Evolutionary conservation across 2,797 vertebrate genomes (phyloP).

Genomic region (Falco naumanni): DNA sequence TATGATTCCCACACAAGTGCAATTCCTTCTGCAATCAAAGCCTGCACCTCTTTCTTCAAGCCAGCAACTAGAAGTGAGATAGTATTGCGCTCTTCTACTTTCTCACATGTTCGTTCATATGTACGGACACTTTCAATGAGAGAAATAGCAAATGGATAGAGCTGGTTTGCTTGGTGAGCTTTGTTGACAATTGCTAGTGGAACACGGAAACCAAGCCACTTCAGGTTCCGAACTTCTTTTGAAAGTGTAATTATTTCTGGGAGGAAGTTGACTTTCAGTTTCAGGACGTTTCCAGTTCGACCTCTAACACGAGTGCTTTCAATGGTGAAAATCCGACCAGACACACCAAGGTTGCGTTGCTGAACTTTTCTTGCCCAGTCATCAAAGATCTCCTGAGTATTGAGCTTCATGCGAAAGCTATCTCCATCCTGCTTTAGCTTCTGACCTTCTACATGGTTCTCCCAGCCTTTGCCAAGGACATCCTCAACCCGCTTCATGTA

Average conservation of each 20-base stretch:
- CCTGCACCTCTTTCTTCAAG: conserved; percentile 97
- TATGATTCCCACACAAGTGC: conserved; percentile 98
- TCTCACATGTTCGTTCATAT: conserved; percentile 96
- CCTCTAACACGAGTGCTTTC: conserved; percentile 93
- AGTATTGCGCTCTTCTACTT: conserved; percentile 94
- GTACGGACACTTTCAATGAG: conserved; percentile 98
- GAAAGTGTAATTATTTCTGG: conserved; percentile 99
- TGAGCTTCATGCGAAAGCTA: conserved; percentile 98
- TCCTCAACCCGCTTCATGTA: conserved; percentile 99
- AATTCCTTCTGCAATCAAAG: conserved; percentile 92
- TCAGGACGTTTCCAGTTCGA: conserved; percentile 91
- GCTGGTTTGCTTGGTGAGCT: conserved; percentile 98
- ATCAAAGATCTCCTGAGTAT: conserved; percentile 99
- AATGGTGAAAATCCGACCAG: conserved; percentile 97
- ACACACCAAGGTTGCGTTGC: conserved; percentile 97
- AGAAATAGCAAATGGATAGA: conserved; percentile 98
- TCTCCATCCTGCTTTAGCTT: conserved; percentile 99
- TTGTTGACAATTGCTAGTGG: conserved; percentile 98
- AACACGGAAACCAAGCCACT: conserved; percentile 98
- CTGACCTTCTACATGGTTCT: conserved; percentile 97
- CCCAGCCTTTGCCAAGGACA: conserved; percentile 98
- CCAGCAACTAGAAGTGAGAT: conserved; percentile 95
- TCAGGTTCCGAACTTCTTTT: conserved; percentile 98
- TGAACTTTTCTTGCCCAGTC: conserved; percentile 99
- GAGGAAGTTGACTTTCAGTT: conserved; percentile 98